Conservation (phyloP, 2,113 vertebrate species). For the Dasypus novemcinctus region DNA sequence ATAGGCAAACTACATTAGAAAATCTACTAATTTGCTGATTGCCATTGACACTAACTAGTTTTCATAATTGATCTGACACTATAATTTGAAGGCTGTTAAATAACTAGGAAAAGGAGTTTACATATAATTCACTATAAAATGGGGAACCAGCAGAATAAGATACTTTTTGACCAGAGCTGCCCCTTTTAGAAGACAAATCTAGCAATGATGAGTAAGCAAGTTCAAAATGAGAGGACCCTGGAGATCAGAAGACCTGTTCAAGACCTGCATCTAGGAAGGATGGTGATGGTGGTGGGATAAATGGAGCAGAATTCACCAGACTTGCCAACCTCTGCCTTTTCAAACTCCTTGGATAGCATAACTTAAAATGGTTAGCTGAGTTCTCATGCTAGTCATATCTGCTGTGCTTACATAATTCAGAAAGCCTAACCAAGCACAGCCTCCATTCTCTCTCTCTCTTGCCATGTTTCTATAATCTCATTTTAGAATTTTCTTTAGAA, state of each 20-base stretch:
- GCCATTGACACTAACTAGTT: background rate
- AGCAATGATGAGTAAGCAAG: background rate
- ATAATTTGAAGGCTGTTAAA: background rate
- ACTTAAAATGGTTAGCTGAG: background rate
- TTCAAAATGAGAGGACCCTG: background rate
- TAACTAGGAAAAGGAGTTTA: background rate
- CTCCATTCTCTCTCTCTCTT: background rate
- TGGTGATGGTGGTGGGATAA: rapidly evolving
- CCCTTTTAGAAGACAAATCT: background rate
- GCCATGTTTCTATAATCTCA: background rate
- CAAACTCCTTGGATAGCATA: background rate
- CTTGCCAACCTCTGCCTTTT: background rate
- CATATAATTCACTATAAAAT: background rate
- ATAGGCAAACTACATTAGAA: background rate
- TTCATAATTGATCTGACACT: background rate
- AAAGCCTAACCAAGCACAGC: background rate
- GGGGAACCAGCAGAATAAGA: background rate
- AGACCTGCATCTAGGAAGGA: background rate
- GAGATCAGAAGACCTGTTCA: background rate
- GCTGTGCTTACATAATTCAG: background rate
- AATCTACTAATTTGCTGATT: background rate
- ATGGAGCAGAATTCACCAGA: background rate
- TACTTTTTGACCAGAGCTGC: background rate
- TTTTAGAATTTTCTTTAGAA: conserved; percentile 53
- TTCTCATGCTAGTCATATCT: background rate